These are phyloP conservation scores for Mungos mungo DNA, from an alignment of 2,113 vertebrate genomes.

Conservation along the genomic window DNA sequence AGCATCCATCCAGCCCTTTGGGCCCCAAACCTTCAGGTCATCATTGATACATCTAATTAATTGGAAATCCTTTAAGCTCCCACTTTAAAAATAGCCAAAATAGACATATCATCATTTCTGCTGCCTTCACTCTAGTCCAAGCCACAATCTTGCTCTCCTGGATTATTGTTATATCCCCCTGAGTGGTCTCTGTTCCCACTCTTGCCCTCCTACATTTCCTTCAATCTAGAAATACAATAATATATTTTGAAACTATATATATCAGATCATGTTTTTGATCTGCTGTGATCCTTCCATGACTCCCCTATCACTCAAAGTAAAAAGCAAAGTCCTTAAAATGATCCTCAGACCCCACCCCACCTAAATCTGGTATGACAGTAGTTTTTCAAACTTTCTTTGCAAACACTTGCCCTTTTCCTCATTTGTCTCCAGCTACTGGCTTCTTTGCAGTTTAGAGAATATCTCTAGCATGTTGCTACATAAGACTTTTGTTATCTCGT, in stretches of 20 bases:
- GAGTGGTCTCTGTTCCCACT: not conserved
- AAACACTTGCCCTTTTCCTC: not conserved
- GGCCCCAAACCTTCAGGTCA: not conserved
- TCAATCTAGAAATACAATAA: not conserved
- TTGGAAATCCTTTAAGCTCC: not conserved
- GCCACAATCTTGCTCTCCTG: not conserved
- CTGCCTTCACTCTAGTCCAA: not conserved
- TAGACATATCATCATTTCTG: not conserved
- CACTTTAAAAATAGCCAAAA: not conserved
- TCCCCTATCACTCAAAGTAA: not conserved
- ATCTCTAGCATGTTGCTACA: not conserved
- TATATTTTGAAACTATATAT: not conserved
- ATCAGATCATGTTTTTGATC: not conserved
- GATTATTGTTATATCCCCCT: not conserved
- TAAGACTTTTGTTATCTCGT: not conserved
- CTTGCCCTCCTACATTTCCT: not conserved
- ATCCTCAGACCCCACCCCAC: not conserved
- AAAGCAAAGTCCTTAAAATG: not conserved
- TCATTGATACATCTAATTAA: not conserved
- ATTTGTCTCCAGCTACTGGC: not conserved
- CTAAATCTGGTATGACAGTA: not conserved
- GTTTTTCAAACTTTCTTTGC: not conserved
- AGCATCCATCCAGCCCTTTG: not conserved
- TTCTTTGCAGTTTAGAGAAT: not conserved
- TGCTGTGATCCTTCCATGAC: not conserved